Conservation (phyloP, 2,888 invertebrate genomes). For the Cantharis nigra region DNA sequence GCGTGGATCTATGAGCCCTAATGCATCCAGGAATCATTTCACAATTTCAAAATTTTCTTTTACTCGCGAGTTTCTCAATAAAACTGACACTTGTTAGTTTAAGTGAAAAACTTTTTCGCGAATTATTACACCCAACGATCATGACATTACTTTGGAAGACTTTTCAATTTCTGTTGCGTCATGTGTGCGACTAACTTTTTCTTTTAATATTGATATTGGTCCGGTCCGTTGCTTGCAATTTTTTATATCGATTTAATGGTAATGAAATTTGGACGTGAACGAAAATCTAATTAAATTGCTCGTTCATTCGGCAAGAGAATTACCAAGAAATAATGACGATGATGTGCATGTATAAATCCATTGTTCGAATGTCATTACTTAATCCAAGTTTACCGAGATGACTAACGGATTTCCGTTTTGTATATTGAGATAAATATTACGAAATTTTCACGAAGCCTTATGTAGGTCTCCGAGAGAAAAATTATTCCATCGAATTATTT, state of each 20-base stretch:
- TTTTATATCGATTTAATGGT: neutral
- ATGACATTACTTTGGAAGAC: conserved; percentile 15
- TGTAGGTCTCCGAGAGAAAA: neutral
- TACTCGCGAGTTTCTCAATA: neutral
- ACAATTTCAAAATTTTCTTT: neutral
- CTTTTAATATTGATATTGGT: neutral
- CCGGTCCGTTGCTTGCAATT: neutral
- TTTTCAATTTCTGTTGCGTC: conserved; percentile 1
- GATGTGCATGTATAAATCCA: neutral
- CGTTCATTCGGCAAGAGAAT: neutral
- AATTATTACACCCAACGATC: neutral
- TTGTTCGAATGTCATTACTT: conserved; percentile 1
- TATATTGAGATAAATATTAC: neutral
- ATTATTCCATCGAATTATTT: neutral
- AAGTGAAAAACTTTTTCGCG: conserved; percentile 18
- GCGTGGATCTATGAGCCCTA: conserved; percentile 68
- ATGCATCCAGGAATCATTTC: conserved; percentile 72
- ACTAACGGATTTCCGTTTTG: conserved; percentile 3
- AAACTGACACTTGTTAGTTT: conserved; percentile 19
- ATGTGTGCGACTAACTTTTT: neutral
- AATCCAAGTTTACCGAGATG: neutral
- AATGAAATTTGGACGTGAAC: neutral
- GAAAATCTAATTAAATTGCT: neutral
- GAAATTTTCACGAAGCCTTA: neutral
- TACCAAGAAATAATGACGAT: neutral